Base-by-base conservation (phyloP, 2,113 vertebrate genomes). In the Thunnus maccoyii region DNA sequence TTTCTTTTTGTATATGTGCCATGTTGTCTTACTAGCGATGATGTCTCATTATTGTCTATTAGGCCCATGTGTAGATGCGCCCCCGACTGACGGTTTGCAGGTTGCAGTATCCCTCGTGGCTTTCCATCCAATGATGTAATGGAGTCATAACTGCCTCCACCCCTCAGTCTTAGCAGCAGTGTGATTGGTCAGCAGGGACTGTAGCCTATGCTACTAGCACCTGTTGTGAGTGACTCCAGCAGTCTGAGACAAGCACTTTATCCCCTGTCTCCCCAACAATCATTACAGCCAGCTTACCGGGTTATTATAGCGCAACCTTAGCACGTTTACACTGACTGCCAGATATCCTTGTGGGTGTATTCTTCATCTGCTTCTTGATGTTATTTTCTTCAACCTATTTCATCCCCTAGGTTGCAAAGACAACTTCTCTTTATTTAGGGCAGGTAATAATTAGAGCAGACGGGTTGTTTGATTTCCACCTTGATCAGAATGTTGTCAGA, bases 391-490 rank as follows among this genome's bases (percentile, higher is more conserved):
- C 90, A 89, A 91, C 88, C 76, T 76, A 78, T 88, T 92, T 86
- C 76, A 85, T 87, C 86, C 88, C 80, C 51, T 12, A 82, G 81
- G 90, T 89, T 90, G 88, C 82, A 82, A 90, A 89, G 88, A 89
- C 91, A 92, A 92, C 76, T 89, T 89, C 74, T 87, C 82, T 93
- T 94, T 94, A 92, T 94, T 92, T 92, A 88, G 84, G 81, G 92
- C 91, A 92, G 87, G 89, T 86, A 87, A 91, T 94, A 92, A 94
- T 94, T 92, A 94, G 83, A 92, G 89, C 86, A 93, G 92, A 93
- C 91, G 73, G 81, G 63, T 80, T 79, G 87, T 94, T 94, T 94
- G 92, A 94, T 94, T 92, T 84, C 70, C 86, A 87, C 90, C 92
- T 92, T 92, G 93, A 94, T 91, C 92, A 91, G 86, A 92, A 90